Evolutionary conservation across 2,888 invertebrate species (phyloP), one percentile per base, ranked within the genome.

Genomic region (Diarsia rubi): DNA sequence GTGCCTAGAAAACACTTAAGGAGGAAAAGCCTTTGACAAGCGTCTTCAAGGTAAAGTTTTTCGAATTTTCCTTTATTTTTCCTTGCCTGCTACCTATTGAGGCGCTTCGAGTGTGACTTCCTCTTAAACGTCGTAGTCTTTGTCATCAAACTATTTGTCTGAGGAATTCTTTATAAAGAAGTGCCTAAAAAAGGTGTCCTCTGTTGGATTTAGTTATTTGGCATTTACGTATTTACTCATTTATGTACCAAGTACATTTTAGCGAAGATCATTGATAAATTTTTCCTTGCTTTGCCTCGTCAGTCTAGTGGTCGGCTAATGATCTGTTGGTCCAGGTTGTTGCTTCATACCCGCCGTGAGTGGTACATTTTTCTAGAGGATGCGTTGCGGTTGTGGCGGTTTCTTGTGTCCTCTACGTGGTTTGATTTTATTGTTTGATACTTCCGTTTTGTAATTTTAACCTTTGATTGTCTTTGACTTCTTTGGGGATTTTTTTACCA

Each of bases 51-150:
- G 69, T 21, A 9, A 57, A 9, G 44, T 0, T 65, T 63, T 79
- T 45, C 6, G 9, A 27, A 57, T 57, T 69, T 79, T 67, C 69
- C 57, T 70, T 16, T 0, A n/a, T 21, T 24, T 75, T 79, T 79
- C 70, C 70, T n/a, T 71, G 65, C 11, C 19, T 24, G 16, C 31
- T 52, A n/a, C 67, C 69, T 83, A 70, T 42, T 57, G 21, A 16
- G 65, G 54, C 0, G 2, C 24, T n/a, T 52, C 19, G 54, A 71
- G 64, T 60, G 19, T 9, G 11, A 65, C 54, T 79, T 79, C 75
- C 49, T 57, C 3, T 14, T 54, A 3, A 45, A 9, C 19, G 14
- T 27, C 31, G 3, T 37, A 45, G 8, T 59, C 12, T 52, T 72
- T 64, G 52, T 64, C 42, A 42, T 45, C 1, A 8, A 9, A 6